Conservation (phyloP, 2,113 vertebrate genomes). For the Ceyx melanurus region DNA sequence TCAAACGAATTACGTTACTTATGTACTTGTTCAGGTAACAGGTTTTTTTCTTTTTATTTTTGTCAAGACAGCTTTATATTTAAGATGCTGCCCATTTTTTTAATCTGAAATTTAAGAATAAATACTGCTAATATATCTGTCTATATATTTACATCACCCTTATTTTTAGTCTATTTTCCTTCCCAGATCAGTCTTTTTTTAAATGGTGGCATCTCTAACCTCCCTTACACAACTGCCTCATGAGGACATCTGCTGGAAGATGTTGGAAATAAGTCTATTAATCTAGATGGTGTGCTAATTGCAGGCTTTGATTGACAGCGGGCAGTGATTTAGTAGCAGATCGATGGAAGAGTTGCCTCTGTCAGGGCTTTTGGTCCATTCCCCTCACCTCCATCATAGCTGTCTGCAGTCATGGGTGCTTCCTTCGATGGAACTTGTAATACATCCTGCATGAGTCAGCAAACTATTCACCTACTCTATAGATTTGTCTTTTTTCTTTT, state of each 20-base stretch:
- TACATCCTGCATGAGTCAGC: neutral
- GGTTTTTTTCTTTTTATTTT: neutral
- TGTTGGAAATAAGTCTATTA: neutral
- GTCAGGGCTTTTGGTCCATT: neutral
- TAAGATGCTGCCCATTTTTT: neutral
- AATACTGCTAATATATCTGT: neutral
- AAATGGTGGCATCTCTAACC: neutral
- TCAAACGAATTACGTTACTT: neutral
- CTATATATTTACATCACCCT: neutral
- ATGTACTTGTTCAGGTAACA: neutral
- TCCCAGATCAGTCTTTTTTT: neutral
- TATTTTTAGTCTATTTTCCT: neutral
- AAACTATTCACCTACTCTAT: neutral
- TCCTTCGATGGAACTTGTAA: neutral
- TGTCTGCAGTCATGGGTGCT: neutral
- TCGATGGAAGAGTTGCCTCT: neutral
- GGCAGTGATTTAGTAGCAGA: neutral
- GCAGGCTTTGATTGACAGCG: neutral
- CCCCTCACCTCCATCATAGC: neutral
- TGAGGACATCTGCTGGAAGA: slow-evolving; percentile 48
- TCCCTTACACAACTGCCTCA: neutral
- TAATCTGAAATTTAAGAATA: neutral
- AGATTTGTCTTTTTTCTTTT: neutral
- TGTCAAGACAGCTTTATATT: neutral
- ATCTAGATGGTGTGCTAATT: neutral